Percentiles rank a stretch among this genome's conserved stretches.
phyloP scores from a whole-genome alignment of 2,113 vertebrate species.

The Dasyprocta punctata region DNA sequence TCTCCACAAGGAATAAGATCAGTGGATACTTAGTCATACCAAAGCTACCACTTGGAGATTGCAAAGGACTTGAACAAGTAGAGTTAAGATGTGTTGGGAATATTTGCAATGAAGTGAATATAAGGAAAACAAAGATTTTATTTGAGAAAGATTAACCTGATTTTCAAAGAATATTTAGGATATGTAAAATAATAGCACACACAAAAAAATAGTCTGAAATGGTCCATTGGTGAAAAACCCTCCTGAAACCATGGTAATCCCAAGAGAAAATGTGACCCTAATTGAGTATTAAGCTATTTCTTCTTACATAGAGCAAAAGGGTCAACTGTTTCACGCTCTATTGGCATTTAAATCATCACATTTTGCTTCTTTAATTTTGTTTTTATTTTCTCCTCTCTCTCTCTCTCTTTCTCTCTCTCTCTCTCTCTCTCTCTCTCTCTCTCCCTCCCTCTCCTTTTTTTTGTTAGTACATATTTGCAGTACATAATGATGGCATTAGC shows the following conservation, averaged over 20 bases:
- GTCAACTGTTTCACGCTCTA: background rate
- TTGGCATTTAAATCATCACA: background rate
- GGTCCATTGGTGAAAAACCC: background rate
- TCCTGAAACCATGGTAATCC: background rate
- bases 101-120: background rate
- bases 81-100: background rate
- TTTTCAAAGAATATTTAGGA: background rate
- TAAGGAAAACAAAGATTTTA: background rate
- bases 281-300: background rate
- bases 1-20: background rate
- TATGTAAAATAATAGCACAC: background rate
- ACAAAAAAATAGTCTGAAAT: background rate
- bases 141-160: background rate
- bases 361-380: background rate
- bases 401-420: too few relatives aligned
- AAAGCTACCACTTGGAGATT: background rate
- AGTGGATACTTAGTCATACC: background rate
- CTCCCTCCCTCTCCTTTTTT: background rate
- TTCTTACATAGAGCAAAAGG: background rate
- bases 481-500: background rate
- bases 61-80: background rate
- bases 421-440: too few relatives aligned
- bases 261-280: background rate
- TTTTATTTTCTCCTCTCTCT: too few relatives aligned
- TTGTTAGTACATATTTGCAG: background rate